phyloP scores from a whole-genome alignment of 2,888 invertebrate genomes.

The Deroplatys truncata region DNA sequence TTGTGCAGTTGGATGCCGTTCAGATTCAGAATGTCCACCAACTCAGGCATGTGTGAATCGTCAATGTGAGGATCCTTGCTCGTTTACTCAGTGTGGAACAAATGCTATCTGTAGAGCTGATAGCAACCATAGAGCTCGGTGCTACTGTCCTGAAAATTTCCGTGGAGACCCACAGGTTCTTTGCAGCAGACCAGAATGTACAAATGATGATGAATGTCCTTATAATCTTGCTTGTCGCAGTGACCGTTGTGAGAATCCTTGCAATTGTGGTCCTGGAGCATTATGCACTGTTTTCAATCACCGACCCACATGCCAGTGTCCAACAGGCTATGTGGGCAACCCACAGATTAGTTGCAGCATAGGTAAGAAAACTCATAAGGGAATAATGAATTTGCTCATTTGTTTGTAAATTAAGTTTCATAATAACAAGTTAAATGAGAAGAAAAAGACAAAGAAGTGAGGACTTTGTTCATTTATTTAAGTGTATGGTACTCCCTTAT shows the following conservation, averaged over 20 bases:
- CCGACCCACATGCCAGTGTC: slow-evolving; percentile 72
- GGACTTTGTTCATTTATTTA: no score
- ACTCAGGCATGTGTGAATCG: slow-evolving; percentile 78
- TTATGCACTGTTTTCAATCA: slow-evolving; percentile 75
- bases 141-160: slow-evolving; percentile 71
- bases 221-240: slow-evolving; percentile 73
- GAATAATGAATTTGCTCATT: background rate
- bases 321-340: slow-evolving; percentile 76
- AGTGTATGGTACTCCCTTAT: no score
- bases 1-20: slow-evolving; percentile 72
- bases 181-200: slow-evolving; percentile 76
- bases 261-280: slow-evolving; percentile 74
- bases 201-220: slow-evolving; percentile 70
- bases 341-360: slow-evolving; percentile 62
- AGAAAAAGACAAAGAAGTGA: background rate
- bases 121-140: slow-evolving; percentile 71
- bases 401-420: background rate
- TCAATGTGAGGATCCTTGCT: slow-evolving; percentile 75
- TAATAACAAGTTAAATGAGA: background rate
- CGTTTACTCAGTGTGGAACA: slow-evolving; percentile 71
- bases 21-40: slow-evolving; percentile 78
- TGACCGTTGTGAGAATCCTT: slow-evolving; percentile 77
- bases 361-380: slow-evolving; percentile 44
- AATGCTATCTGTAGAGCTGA: slow-evolving; percentile 76
- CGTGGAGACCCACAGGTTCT: slow-evolving; percentile 74